Percentiles rank a stretch among this genome's conserved stretches.
phyloP scores from a whole-genome alignment of 2,113 vertebrate genomes.

The Zootoca vivipara region DNA sequence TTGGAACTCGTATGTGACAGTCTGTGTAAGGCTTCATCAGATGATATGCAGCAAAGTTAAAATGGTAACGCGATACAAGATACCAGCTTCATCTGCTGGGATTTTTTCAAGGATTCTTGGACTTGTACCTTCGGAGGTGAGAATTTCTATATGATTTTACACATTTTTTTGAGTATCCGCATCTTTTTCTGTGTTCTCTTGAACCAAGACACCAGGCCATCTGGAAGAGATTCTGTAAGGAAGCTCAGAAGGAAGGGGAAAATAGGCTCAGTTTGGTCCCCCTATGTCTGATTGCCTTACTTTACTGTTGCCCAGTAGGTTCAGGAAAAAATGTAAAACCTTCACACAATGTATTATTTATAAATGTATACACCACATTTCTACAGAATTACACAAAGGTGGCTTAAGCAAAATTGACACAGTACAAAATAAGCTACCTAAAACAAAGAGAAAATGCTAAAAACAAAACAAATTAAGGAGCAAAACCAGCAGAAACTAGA shows the following conservation, averaged over 20 bases:
- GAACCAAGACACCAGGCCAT: not conserved
- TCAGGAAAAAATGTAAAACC: not conserved
- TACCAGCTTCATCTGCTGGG: constrained; percentile 49
- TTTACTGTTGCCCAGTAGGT: not conserved
- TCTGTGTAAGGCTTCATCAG: constrained; percentile 63
- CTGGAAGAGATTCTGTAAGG: not conserved
- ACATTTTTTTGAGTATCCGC: not conserved
- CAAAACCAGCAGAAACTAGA: too few relatives aligned
- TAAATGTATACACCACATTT: too few relatives aligned
- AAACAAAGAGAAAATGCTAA: too few relatives aligned
- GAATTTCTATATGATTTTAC: not conserved
- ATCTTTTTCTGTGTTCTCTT: not conserved
- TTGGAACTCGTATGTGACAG: constrained; percentile 31
- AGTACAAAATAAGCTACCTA: too few relatives aligned
- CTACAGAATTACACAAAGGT: too few relatives aligned
- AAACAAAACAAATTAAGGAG: too few relatives aligned
- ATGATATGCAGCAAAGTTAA: not conserved
- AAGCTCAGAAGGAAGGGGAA: not conserved
- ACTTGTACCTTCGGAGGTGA: constrained; percentile 54
- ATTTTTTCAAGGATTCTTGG: constrained; percentile 40
- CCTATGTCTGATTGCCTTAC: not conserved
- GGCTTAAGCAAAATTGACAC: too few relatives aligned
- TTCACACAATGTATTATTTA: not conserved
- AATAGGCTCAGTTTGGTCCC: not conserved
- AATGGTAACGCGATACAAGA: fast-evolving